Evolutionary conservation across 2,888 invertebrate species (phyloP).

Genomic region (Drosophila histrio): DNA sequence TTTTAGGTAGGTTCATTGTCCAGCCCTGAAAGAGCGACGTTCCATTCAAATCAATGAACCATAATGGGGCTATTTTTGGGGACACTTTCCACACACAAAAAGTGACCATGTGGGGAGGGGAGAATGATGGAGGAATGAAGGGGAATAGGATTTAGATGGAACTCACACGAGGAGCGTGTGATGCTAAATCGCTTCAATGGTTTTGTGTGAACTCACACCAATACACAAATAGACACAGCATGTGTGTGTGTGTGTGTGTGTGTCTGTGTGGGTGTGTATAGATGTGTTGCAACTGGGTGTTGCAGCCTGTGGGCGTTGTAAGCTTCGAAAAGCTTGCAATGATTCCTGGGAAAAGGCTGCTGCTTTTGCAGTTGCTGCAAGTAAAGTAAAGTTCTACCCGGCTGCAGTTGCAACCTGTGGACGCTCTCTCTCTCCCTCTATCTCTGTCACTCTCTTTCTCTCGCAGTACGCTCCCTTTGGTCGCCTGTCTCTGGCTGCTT

Average conservation of each 20-base stretch:
- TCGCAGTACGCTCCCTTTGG: neutral
- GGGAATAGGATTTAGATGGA: constrained; percentile 9
- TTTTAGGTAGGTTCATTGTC: constrained; percentile 13
- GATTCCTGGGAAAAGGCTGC: constrained; percentile 38
- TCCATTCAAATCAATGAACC: constrained; percentile 38
- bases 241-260: neutral
- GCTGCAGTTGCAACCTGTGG: constrained; percentile 15
- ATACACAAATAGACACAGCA: constrained; percentile 6
- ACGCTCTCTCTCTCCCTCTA: neutral
- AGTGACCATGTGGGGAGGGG: constrained; percentile 17
- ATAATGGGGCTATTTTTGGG: constrained; percentile 37
- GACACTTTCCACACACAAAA: constrained; percentile 2
- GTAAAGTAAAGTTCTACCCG: neutral
- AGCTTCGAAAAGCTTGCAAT: constrained; percentile 50
- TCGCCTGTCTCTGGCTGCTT: neutral
- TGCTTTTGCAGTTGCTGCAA: neutral
- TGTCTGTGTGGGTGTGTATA: neutral
- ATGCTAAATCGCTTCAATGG: constrained; percentile 45
- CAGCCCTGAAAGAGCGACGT: constrained; percentile 16
- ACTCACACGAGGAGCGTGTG: constrained; percentile 14
- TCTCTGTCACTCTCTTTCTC: neutral
- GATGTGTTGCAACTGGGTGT: constrained; percentile 13
- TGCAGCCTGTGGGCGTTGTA: constrained; percentile 24
- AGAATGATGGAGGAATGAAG: neutral
- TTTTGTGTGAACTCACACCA: constrained; percentile 11